Evolutionary conservation across 2,888 invertebrate genomes (phyloP), one percentile per base, ranked within the genome.

Genomic region (Holacanthella duospinosa): DNA sequence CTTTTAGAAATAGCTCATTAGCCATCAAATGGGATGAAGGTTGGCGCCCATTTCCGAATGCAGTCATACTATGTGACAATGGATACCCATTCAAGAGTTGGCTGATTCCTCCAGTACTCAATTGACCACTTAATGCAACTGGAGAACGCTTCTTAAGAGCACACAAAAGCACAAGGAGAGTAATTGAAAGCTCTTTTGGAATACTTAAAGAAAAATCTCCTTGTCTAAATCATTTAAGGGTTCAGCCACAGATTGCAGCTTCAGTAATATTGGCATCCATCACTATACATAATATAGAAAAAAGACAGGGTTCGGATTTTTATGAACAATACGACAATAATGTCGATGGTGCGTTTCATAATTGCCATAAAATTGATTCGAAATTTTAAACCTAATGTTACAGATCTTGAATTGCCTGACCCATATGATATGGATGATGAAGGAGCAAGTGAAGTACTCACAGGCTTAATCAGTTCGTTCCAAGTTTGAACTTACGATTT

Each of bases 1-100:
- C n/a, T n/a, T n/a, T 67, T 16, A 53, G 69, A 19, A 64, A 62
- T 21, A 60, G 64, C 2, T 9, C 21, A 9, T 25, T 69, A 16
- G 43, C n/a, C 6, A 28, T 43, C 12, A 44, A 28, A 2, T 65
- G 64, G 29, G 62, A 67, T 2, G 29, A 12, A 2, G 67, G 66
- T 1, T 69, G 67, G 66, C n/a, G 67, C 2, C 67, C 69, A 29
- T 69, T 69, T 58, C 61, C 64, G 9, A 63, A 61, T 6, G 67
- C 67, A 1, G 62, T 67, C 0, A n/a, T 69, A 16, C 36, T 69
- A 19, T 64, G 69, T 2, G 63, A 63, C 24, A 54, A 43, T 21
- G 63, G 43, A 1, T 63, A 63, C 43, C 58, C 26, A 3, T 27
- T 55, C 4, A 59, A 26, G 1, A 3, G 29, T 24, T 63, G 63